phyloP scores from a whole-genome alignment of 1,140 invertebrate genomes.

The Rhagoletis zephyria region DNA sequence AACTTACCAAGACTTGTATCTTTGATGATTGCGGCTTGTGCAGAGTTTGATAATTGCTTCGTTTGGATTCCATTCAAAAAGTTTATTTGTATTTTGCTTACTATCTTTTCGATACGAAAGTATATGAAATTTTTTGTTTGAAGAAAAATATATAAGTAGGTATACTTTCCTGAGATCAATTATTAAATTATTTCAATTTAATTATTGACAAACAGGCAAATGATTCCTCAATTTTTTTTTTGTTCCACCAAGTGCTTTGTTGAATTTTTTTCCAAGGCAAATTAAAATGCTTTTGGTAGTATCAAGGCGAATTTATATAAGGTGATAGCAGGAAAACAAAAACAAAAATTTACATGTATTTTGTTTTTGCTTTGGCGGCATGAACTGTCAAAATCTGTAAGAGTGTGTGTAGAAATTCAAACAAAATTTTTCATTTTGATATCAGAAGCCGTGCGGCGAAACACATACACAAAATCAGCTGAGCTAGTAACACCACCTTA shows the following conservation, averaged over 20 bases:
- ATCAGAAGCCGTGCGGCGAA: too few relatives aligned
- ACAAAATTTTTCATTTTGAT: too few relatives aligned
- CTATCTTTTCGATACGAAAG: background rate
- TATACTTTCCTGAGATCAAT: constrained; percentile 32
- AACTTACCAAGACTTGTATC: constrained; percentile 47
- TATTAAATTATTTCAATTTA: constrained; percentile 39
- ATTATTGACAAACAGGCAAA: constrained; percentile 37
- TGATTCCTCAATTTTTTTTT: constrained; percentile 8
- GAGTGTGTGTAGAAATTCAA: too few relatives aligned
- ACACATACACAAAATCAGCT: too few relatives aligned
- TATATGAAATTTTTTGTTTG: constrained; percentile 35
- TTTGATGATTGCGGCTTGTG: constrained; percentile 41
- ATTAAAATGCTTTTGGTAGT: too few relatives aligned
- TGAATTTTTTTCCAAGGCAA: too few relatives aligned
- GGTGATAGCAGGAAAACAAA: too few relatives aligned
- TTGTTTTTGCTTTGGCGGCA: too few relatives aligned
- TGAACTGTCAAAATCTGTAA: too few relatives aligned
- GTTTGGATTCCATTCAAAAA: constrained; percentile 54
- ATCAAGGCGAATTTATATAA: too few relatives aligned
- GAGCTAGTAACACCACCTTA: too few relatives aligned
- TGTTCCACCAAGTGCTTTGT: background rate
- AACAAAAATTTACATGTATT: too few relatives aligned
- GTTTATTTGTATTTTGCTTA: constrained; percentile 14
- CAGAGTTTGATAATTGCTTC: constrained; percentile 50
- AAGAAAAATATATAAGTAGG: constrained; percentile 30